A percentile compares a stretch with the other conserved stretches of the same genome.
Conservation (phyloP, 2,888 invertebrate species). For the Amiota mariae region DNA sequence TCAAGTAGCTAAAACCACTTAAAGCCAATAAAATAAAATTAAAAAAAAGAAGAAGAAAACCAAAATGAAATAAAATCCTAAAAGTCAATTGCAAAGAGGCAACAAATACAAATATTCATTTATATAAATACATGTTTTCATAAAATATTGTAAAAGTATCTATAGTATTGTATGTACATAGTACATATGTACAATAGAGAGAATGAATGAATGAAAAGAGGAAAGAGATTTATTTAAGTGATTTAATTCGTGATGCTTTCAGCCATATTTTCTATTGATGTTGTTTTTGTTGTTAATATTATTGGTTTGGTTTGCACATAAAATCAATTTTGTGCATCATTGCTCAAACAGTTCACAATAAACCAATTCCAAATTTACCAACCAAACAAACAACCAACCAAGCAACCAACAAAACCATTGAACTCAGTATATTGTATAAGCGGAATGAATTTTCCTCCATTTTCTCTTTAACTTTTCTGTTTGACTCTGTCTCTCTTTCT, state of each 20-base stretch:
- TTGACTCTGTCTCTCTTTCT: neutral
- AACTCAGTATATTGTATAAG: neutral
- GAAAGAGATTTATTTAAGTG: constrained; percentile 10
- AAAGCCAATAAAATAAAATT: no score
- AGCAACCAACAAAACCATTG: constrained; percentile 1
- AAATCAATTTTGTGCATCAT: constrained; percentile 36
- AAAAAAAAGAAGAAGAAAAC: no score
- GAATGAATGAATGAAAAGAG: neutral
- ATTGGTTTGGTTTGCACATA: neutral
- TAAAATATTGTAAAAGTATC: no score
- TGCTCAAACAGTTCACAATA: constrained; percentile 25
- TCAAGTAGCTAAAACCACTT: no score
- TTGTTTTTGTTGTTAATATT: constrained; percentile 7
- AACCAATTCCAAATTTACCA: constrained; percentile 19
- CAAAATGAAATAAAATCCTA: no score
- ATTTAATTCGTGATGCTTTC: neutral
- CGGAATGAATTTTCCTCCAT: no score
- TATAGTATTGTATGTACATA: no score
- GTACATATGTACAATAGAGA: no score
- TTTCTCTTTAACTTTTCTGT: constrained; percentile 5
- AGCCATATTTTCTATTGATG: neutral
- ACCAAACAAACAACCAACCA: neutral
- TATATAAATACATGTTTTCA: no score
- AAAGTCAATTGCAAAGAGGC: no score
- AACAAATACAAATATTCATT: no score